Base-by-base conservation (phyloP, 2,113 vertebrate genomes). In the Hyperopisus bebe region DNA sequence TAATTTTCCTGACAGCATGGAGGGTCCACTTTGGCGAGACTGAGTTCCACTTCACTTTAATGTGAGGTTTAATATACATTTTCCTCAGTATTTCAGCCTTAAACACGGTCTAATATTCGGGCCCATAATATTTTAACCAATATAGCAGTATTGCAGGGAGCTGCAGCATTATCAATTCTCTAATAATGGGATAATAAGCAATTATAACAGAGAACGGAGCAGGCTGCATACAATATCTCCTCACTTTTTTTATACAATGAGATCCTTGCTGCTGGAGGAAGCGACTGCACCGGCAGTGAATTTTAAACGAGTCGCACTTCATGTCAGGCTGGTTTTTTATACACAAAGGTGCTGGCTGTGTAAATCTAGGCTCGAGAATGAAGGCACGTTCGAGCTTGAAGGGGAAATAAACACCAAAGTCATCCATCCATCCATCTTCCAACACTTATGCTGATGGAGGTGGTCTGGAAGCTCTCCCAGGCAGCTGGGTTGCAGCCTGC, bases 381-480 rank as follows among this genome's bases (percentile, higher is more conserved):
- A 86, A 86, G 83, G 83, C 47, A 48, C 44, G 24, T 21, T 31
- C 24, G 1, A n/a, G 83, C 83, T 86, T 50, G 44, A 86, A 86
- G 83, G 83, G 21, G 47, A 86, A 50, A 86, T 86, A 50, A 47
- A 86, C 10, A 15, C 44, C 83, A 86, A 86, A 48, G 83, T 42
- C 74, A 80, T 42, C 74, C 74, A 80, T 80, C 74, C 74, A 80
- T 39, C 74, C 74, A 80, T 80, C 74, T 80, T 39, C 74, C 74
- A 42, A 39, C 6, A 80, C 74, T 42, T 42, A 80, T 42, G 31
- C 74, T 19, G 35, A 80, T 80, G 31, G 35, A 39, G 31, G 74
- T 42, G 31, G 74, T 5, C 35, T 39, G 62, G 62, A 70, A 31
- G n/a, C 62, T 70, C 62, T 70, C 62, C 62, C 62, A 70, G 62